A percentile compares a stretch with the other conserved stretches of the same genome.
These are phyloP conservation scores for Apostichopus californicus DNA, from an alignment of 35 echinoderm and acorn worm genomes.

Conservation along the genomic window DNA sequence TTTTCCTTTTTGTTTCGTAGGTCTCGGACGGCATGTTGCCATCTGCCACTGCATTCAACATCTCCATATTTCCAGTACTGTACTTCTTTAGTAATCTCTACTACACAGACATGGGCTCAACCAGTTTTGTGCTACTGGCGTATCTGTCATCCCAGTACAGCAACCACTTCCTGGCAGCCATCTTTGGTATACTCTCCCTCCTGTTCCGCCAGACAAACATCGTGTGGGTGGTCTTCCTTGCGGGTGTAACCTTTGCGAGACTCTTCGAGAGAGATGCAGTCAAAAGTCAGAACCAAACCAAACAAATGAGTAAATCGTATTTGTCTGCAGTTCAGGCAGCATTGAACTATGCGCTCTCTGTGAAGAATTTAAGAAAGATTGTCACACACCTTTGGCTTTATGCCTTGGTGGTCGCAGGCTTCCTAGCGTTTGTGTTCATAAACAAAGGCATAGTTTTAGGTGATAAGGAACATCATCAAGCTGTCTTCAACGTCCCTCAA, in stretches of 20 bases:
- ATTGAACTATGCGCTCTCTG: conserved; percentile 48
- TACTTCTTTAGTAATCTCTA: conserved; percentile 96
- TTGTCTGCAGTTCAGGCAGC: conserved; percentile 42
- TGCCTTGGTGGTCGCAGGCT: conserved; percentile 60
- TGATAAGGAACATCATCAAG: conserved; percentile 76
- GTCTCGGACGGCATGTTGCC: conserved; percentile 49
- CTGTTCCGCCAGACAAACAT: conserved; percentile 98
- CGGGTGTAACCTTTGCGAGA: conserved; percentile 68
- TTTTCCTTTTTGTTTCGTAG: conserved; percentile 48
- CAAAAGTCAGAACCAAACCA: conserved; percentile 41
- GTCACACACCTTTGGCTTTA: conserved; percentile 71
- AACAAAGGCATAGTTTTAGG: conserved; percentile 95
- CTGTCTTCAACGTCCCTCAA: conserved; percentile 83
- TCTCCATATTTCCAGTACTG: conserved; percentile 76
- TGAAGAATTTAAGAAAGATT: conserved; percentile 66
- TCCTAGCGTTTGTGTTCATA: conserved; percentile 76
- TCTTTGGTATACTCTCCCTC: conserved; percentile 69
- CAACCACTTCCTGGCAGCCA: conserved; percentile 73
- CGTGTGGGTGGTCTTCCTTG: conserved; percentile 95
- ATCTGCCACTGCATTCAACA: conserved; percentile 63
- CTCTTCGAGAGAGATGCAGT: conserved; percentile 60
- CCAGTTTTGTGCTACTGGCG: conserved; percentile 90
- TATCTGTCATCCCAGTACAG: conserved; percentile 82
- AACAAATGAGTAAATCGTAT: conserved; percentile 54
- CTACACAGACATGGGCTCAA: conserved; percentile 95